Conservation (phyloP, 2,888 invertebrate genomes). For the Agelastica alni region DNA sequence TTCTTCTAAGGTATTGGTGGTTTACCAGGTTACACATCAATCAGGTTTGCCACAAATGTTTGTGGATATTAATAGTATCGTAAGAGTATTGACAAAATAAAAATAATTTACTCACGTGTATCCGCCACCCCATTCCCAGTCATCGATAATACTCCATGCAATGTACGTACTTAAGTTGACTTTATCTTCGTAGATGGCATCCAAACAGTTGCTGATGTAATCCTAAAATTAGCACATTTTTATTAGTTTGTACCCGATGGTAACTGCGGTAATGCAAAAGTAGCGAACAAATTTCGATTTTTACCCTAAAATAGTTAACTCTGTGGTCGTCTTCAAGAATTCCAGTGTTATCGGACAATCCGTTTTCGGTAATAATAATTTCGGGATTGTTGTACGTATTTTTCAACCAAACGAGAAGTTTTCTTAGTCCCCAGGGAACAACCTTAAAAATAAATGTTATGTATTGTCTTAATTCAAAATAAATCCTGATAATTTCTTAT, state of each 20-base stretch:
- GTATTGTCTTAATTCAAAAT: too few relatives aligned
- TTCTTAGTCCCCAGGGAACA: conserved; percentile 38
- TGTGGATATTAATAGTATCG: too few relatives aligned
- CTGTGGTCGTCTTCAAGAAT: conserved; percentile 34
- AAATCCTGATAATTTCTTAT: too few relatives aligned
- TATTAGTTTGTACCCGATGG: too few relatives aligned
- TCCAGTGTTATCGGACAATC: conserved; percentile 31
- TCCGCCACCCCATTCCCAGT: conserved; percentile 33
- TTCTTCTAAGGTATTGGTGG: too few relatives aligned
- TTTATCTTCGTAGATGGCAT: conserved; percentile 30
- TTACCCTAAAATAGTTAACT: conserved; percentile 48
- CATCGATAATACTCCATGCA: conserved; percentile 33
- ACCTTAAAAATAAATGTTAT: conserved; percentile 29
- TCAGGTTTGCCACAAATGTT: too few relatives aligned
- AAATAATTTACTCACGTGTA: conserved; percentile 23
- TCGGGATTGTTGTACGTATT: conserved; percentile 34
- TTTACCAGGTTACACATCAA: too few relatives aligned
- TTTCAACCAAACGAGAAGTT: conserved; percentile 35
- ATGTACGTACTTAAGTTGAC: conserved; percentile 28
- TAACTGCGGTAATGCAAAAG: too few relatives aligned
- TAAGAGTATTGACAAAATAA: too few relatives aligned
- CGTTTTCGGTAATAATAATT: conserved; percentile 40
- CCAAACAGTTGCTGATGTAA: conserved; percentile 29
- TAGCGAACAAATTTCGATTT: not conserved
- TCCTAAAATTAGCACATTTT: conserved; percentile 25